Evolutionary conservation across 2,113 vertebrate genomes (phyloP).

Genomic region (Calyptomena viridis): DNA sequence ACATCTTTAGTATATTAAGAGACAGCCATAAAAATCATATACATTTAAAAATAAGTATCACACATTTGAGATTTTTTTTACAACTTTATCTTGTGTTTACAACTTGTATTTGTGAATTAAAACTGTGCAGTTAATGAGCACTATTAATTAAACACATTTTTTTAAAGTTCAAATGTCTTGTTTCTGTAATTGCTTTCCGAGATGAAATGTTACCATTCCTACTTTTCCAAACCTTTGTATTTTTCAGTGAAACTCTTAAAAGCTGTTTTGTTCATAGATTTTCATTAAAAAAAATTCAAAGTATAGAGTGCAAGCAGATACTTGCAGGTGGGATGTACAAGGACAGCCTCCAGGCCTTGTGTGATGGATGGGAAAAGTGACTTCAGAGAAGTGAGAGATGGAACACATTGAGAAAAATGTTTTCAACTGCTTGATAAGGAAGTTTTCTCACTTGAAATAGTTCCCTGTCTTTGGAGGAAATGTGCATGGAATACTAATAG

Average conservation of each 20-base stretch:
- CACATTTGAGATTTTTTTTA: not conserved
- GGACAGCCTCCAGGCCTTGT: not conserved
- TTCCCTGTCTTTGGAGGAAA: not conserved
- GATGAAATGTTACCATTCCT: not conserved
- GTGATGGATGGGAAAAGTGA: not conserved
- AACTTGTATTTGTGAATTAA: conserved; percentile 56
- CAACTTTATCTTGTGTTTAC: conserved; percentile 5
- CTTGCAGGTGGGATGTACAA: not conserved
- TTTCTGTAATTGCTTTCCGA: conserved; percentile 26
- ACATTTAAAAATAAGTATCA: conserved; percentile 30
- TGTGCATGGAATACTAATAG: not conserved
- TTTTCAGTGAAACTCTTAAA: not conserved
- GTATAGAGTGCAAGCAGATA: not conserved
- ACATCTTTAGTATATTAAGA: not conserved
- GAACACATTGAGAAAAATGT: not conserved
- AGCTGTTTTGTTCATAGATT: not conserved
- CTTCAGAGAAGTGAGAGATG: not conserved
- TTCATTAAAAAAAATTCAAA: not conserved
- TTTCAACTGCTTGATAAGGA: not conserved
- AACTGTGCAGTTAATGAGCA: conserved; percentile 28
- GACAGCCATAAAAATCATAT: not conserved
- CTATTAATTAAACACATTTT: conserved; percentile 57
- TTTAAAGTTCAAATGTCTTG: conserved; percentile 21
- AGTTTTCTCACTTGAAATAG: not conserved
- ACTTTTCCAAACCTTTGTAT: not conserved